Conservation (phyloP, 1,140 invertebrate species). For the Lasioglossum albipes region DNA sequence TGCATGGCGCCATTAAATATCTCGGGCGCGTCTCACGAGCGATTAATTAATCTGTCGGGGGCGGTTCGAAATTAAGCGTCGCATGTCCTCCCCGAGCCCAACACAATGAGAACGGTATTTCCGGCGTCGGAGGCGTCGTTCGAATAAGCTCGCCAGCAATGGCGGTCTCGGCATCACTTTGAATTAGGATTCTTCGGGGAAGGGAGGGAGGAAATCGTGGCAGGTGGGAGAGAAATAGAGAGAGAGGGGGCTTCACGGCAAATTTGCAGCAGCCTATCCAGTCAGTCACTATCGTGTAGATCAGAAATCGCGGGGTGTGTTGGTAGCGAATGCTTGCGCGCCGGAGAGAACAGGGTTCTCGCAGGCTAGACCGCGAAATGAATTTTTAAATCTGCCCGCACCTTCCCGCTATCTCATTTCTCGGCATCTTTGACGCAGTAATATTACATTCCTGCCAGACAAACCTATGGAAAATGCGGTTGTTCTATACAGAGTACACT, state of each 20-base stretch:
- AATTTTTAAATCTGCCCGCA: background rate
- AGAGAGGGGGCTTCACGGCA: slow-evolving; percentile 13
- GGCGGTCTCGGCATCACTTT: slow-evolving; percentile 16
- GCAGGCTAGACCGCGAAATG: background rate
- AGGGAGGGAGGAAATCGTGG: no score
- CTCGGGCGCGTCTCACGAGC: background rate
- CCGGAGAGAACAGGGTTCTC: no score
- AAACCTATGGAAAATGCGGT: no score
- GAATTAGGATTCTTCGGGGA: slow-evolving; percentile 49
- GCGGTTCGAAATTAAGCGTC: background rate
- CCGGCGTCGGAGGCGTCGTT: slow-evolving; percentile 25
- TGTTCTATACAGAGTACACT: no score
- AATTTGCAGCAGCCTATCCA: slow-evolving; percentile 31
- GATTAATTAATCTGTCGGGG: slow-evolving; percentile 37
- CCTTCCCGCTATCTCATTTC: no score
- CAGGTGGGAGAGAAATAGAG: no score
- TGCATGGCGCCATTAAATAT: no score
- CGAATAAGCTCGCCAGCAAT: slow-evolving; percentile 21
- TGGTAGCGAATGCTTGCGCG: no score
- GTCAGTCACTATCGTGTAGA: slow-evolving; percentile 6
- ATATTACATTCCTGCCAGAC: no score
- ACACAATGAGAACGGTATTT: slow-evolving; percentile 50
- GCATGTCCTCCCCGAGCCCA: background rate
- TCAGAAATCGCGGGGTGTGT: no score
- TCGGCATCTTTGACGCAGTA: no score